These are phyloP conservation scores for Cercopithecus mona DNA, from an alignment of 2,113 vertebrate species.

Conservation along the genomic window DNA sequence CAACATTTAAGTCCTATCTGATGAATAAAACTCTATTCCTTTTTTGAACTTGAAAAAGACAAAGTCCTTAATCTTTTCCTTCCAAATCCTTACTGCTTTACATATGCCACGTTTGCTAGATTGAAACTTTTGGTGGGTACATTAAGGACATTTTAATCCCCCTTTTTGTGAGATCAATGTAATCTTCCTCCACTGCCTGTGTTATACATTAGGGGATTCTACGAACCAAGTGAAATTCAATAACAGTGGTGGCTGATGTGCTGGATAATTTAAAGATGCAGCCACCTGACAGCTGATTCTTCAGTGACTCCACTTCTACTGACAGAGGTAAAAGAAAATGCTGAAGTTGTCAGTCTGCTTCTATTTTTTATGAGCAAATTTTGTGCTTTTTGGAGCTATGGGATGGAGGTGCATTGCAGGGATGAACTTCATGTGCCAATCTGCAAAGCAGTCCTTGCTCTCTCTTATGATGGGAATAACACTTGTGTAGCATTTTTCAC, in stretches of 20 bases:
- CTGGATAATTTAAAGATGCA: slow-evolving; percentile 66
- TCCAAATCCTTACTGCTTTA: background rate
- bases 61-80: background rate
- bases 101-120: slow-evolving; percentile 3
- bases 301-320: slow-evolving; percentile 64
- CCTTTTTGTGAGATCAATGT: slow-evolving; percentile 1
- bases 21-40: background rate
- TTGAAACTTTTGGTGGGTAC: slow-evolving; percentile 18
- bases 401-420: slow-evolving; percentile 40
- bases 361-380: slow-evolving; percentile 77
- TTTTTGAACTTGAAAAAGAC: background rate
- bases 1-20: background rate
- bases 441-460: slow-evolving; percentile 67
- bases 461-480: slow-evolving; percentile 41
- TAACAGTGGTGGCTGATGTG: slow-evolving; percentile 6
- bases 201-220: slow-evolving; percentile 33
- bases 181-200: background rate
- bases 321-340: slow-evolving; percentile 75
- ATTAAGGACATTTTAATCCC: slow-evolving; percentile 17
- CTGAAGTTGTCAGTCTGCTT: slow-evolving; percentile 71
- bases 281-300: slow-evolving; percentile 69
- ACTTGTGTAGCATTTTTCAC: slow-evolving; percentile 66
- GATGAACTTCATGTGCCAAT: slow-evolving; percentile 70
- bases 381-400: slow-evolving; percentile 65
- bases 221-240: slow-evolving; percentile 20